phyloP scores from a whole-genome alignment of 2,888 invertebrate genomes.

The Trichopria drosophilae region DNA sequence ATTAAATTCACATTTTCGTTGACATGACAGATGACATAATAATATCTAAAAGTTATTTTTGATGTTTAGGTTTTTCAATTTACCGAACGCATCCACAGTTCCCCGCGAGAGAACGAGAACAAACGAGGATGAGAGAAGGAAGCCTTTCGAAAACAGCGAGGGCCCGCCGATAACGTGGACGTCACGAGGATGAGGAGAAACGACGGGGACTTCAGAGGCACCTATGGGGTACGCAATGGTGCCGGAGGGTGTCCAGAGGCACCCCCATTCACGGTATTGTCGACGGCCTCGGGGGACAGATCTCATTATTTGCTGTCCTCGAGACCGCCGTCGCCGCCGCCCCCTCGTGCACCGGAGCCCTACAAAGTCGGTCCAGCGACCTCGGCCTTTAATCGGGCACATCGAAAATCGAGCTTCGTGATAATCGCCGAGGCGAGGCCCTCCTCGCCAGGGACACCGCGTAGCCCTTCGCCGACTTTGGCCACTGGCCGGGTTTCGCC shows the following conservation, averaged over 20 bases:
- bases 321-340: slow-evolving; percentile 46
- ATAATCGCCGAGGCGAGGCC: slow-evolving; percentile 67
- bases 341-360: slow-evolving; percentile 53
- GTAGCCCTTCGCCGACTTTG: slow-evolving; percentile 45
- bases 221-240: too few species aligned
- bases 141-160: not conserved
- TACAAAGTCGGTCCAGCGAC: slow-evolving; percentile 50
- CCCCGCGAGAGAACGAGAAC: too few species aligned
- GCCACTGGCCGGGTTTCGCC: slow-evolving; percentile 64
- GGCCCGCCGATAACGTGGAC: slow-evolving; percentile 26
- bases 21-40: too few species aligned
- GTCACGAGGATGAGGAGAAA: slow-evolving; percentile 34
- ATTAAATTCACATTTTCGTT: too few species aligned
- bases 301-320: slow-evolving; percentile 38
- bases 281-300: slow-evolving; percentile 40
- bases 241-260: slow-evolving; percentile 35
- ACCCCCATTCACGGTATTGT: slow-evolving; percentile 49
- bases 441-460: slow-evolving; percentile 33
- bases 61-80: too few species aligned
- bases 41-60: too few species aligned
- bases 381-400: slow-evolving; percentile 62
- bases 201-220: slow-evolving; percentile 30
- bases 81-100: too few species aligned
- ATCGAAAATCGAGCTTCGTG: slow-evolving; percentile 71
- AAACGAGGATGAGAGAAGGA: not conserved